A percentile compares a stretch with the other conserved stretches of the same genome.
These are phyloP conservation scores for Nymphalis io DNA, from an alignment of 1,140 invertebrate species.

Conservation along the genomic window DNA sequence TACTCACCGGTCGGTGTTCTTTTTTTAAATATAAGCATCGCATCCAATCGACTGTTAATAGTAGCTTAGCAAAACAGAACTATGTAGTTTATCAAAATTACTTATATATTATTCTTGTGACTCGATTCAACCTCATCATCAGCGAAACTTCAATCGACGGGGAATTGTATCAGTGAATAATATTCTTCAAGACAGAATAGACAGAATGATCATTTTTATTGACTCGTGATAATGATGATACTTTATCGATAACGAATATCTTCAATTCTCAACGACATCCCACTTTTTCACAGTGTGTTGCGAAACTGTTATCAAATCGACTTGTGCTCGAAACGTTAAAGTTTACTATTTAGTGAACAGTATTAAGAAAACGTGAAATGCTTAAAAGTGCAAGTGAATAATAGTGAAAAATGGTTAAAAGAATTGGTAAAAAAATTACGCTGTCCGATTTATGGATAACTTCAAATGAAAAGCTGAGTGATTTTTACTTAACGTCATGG, in stretches of 20 bases:
- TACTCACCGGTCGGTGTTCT: slow-evolving; percentile 14
- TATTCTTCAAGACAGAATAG: not conserved
- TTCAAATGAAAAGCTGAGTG: slow-evolving; percentile 62
- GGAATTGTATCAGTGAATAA: not conserved
- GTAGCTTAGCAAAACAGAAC: not conserved
- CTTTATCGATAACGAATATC: slow-evolving; percentile 47
- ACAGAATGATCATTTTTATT: slow-evolving; percentile 15
- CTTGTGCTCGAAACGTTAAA: not conserved
- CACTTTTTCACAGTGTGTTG: slow-evolving; percentile 20
- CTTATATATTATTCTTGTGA: not conserved
- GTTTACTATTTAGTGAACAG: not conserved
- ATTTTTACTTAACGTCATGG: slow-evolving; percentile 72
- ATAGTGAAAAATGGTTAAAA: slow-evolving; percentile 65
- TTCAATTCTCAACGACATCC: slow-evolving; percentile 32
- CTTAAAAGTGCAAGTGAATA: slow-evolving; percentile 12
- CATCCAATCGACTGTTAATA: slow-evolving; percentile 1
- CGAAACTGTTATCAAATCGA: slow-evolving; percentile 38
- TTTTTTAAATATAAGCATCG: slow-evolving; percentile 17
- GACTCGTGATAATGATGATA: slow-evolving; percentile 44
- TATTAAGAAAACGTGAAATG: not conserved
- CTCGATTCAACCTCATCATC: not conserved
- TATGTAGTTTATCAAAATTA: slow-evolving; percentile 13
- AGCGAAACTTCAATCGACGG: not conserved
- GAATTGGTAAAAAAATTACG: slow-evolving; percentile 56
- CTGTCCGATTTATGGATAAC: slow-evolving; percentile 67